These are phyloP conservation scores for Cavia aperea DNA, from an alignment of 2,113 vertebrate species.

Conservation along the genomic window DNA sequence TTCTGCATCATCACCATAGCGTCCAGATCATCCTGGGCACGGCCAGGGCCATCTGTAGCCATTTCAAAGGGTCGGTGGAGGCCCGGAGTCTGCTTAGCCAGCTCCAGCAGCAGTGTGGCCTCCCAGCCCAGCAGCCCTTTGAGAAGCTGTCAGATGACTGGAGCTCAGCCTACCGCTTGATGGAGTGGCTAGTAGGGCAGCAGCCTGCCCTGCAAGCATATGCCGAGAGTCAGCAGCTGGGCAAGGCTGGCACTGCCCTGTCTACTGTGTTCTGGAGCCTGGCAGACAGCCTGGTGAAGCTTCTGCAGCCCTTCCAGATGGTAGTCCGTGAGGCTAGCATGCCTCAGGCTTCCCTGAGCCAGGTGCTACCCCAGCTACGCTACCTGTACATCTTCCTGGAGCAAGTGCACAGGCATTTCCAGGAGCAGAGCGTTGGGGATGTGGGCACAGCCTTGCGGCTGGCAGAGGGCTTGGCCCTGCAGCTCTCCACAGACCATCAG, in stretches of 20 bases:
- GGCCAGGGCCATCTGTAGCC: constrained; percentile 41
- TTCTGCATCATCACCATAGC: constrained; percentile 49
- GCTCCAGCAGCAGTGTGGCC: constrained; percentile 14
- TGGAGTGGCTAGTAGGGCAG: constrained; percentile 55
- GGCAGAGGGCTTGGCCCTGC: constrained; percentile 45
- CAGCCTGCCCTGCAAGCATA: constrained; percentile 22
- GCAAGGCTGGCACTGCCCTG: not conserved
- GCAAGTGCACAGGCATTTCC: not conserved
- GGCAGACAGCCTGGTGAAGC: not conserved
- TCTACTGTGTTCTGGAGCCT: constrained; percentile 46
- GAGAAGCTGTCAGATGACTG: not conserved
- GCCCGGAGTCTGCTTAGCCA: not conserved
- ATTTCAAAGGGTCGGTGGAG: constrained; percentile 33
- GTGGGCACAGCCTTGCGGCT: not conserved
- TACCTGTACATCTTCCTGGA: constrained; percentile 56
- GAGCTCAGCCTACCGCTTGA: not conserved
- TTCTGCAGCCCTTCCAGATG: constrained; percentile 52
- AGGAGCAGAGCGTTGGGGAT: not conserved
- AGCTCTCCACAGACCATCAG: constrained; percentile 43
- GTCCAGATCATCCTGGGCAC: constrained; percentile 35
- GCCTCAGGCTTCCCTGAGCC: not conserved
- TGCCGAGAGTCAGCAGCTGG: not conserved
- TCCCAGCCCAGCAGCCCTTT: not conserved
- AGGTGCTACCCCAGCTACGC: constrained; percentile 53
- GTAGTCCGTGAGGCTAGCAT: not conserved